Evolutionary conservation across 2,113 vertebrate species (phyloP).

Genomic region (Prietella phreatophila): DNA sequence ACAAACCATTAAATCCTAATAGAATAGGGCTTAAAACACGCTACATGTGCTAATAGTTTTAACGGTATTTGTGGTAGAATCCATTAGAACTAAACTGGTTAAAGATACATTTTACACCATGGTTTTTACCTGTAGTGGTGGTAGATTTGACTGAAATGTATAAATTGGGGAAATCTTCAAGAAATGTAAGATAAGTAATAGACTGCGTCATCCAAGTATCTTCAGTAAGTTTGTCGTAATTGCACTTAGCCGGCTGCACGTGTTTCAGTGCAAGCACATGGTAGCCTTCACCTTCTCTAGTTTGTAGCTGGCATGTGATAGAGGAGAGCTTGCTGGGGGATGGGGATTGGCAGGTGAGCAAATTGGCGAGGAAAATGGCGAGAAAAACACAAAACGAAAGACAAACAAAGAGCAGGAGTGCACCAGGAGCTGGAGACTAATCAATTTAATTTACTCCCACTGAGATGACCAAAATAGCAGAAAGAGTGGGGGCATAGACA

Average conservation of each 20-base stretch:
- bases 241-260: background rate
- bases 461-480: slow-evolving; percentile 40
- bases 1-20: too few species aligned
- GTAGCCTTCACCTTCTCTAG: background rate
- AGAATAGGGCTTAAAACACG: too few species aligned
- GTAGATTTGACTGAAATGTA: background rate
- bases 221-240: background rate
- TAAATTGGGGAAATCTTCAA: background rate
- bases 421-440: background rate
- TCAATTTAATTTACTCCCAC: slow-evolving; percentile 39
- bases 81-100: background rate
- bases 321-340: background rate
- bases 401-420: background rate
- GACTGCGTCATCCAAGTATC: background rate
- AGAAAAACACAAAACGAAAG: background rate
- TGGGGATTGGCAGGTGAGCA: background rate
- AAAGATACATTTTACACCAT: background rate
- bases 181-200: background rate
- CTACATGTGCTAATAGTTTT: too few species aligned
- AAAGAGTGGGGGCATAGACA: slow-evolving; percentile 11
- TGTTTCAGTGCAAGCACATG: background rate
- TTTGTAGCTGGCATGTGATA: background rate
- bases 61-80: too few species aligned
- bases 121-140: background rate
- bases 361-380: background rate